Evolutionary conservation across 2,797 vertebrate species (phyloP).

Genomic region (Girardinus metallicus): DNA sequence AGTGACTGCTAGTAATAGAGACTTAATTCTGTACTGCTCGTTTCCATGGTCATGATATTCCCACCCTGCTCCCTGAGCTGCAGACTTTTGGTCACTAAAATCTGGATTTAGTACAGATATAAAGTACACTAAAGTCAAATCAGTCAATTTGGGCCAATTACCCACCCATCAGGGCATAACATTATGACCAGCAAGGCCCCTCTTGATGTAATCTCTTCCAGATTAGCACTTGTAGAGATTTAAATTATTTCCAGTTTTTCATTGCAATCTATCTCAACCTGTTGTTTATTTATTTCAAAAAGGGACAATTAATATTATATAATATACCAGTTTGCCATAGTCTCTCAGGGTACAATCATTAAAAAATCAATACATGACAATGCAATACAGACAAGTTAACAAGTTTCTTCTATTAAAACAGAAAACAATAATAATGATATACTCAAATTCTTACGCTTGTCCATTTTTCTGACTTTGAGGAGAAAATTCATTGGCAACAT

Average conservation of each 20-base stretch:
- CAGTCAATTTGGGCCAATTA: background rate
- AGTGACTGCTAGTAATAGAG: background rate
- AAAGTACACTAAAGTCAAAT: background rate
- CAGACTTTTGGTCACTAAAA: background rate
- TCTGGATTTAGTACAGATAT: background rate
- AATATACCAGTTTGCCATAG: too few relatives aligned
- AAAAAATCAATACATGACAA: too few relatives aligned
- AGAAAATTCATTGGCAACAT: background rate
- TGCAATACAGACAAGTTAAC: too few relatives aligned
- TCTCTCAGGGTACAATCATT: too few relatives aligned
- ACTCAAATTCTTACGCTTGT: background rate
- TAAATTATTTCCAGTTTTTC: background rate
- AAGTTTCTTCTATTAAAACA: too few relatives aligned
- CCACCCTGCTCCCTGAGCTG: background rate
- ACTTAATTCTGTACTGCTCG: background rate
- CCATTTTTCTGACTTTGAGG: background rate
- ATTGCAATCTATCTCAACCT: background rate
- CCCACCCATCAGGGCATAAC: background rate
- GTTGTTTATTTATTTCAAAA: too few relatives aligned
- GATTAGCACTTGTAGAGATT: background rate
- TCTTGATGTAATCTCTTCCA: background rate
- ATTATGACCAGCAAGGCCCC: background rate
- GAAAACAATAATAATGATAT: too few relatives aligned
- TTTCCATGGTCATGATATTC: background rate
- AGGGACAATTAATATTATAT: too few relatives aligned